Evolutionary conservation across 2,113 vertebrate genomes (phyloP), one percentile per base, ranked within the genome.

Genomic region (Neotoma lepida): DNA sequence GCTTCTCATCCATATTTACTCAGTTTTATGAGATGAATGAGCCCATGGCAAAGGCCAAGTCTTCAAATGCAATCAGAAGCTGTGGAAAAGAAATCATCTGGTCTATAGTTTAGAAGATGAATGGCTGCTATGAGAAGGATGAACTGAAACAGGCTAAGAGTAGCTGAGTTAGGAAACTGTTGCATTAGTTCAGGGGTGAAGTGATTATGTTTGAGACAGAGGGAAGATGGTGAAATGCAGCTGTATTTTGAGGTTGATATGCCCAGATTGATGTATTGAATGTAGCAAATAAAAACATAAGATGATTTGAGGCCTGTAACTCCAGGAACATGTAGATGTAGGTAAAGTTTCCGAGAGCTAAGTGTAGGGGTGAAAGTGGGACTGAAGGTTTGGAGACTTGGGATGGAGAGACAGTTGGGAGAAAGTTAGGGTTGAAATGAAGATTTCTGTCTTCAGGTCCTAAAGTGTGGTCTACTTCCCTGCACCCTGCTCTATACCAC

Each of bases 171-270:
- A 76, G 41, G 66, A 63, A 39, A 1, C 51, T 49, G 10, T 58
- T 54, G 74, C 20, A 35, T 35, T 18, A 61, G 58, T 78, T n/a
- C 63, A 71, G 10, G 66, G 63, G 49, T 22, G 17, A 64, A 39
- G 14, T 49, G 84, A 20, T 28, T 81, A 0, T 58, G 24, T 1
- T 46, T n/a, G 9, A 85, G 24, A 86, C 51, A 61, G 78, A 74
- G 24, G 15, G 14, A 80, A 82, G 49, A n/a, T 70, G 44, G 70
- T 13, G 46, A 95, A 49, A 39, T 66, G 58, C 14, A 66, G 46
- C 14, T 86, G 3, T 33, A 86, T 82, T 93, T 91, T 89, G 22
- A 90, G 80, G 51, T 82, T 89, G 89, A 74, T 87, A 9, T 82
- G 71, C 22, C 76, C 76, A 28, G 54, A 9, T 82, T 77, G 54